Conservation (phyloP, 37 sponge, comb jelly and placozoan species). For the Oscarella lobularis region DNA sequence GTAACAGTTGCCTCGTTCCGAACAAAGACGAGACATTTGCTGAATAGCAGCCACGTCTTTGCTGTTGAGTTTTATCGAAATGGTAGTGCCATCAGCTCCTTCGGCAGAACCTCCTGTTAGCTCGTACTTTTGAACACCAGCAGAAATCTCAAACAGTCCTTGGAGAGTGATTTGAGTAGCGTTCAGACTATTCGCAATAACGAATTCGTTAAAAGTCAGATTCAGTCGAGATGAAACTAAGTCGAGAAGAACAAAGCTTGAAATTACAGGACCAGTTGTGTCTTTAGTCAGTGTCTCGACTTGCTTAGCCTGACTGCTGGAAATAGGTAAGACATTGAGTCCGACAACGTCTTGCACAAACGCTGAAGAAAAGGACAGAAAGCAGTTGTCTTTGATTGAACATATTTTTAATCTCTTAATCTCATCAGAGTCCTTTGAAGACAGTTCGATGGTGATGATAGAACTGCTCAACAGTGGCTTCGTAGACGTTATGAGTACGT, state of each 20-base stretch:
- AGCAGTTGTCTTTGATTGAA: not conserved
- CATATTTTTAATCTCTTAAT: not conserved
- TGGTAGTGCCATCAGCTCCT: slow-evolving; percentile 9
- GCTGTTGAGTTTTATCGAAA: slow-evolving; percentile 26
- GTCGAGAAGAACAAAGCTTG: slow-evolving; percentile 14
- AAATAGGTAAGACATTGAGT: not conserved
- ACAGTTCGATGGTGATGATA: slow-evolving; percentile 18
- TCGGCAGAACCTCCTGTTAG: slow-evolving; percentile 20
- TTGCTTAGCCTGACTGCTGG: not conserved
- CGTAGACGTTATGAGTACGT: slow-evolving; percentile 12
- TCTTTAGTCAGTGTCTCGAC: not conserved
- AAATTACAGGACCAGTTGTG: not conserved
- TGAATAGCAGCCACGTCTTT: slow-evolving; percentile 38
- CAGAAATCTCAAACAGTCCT: slow-evolving; percentile 21
- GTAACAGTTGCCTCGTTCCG: slow-evolving; percentile 84
- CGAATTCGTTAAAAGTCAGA: slow-evolving; percentile 61
- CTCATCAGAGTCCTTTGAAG: slow-evolving; percentile 41
- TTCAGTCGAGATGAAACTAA: slow-evolving; percentile 23
- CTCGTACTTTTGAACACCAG: slow-evolving; percentile 15
- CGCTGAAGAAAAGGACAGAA: not conserved
- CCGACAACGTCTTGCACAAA: not conserved
- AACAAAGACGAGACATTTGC: slow-evolving; percentile 53
- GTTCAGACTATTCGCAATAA: slow-evolving; percentile 47
- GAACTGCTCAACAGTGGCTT: not conserved
- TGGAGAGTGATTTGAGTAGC: slow-evolving; percentile 43